Percentiles rank a stretch among this genome's conserved stretches.
Conservation (phyloP, 2,888 invertebrate species). For the Drymonia ruficornis region DNA sequence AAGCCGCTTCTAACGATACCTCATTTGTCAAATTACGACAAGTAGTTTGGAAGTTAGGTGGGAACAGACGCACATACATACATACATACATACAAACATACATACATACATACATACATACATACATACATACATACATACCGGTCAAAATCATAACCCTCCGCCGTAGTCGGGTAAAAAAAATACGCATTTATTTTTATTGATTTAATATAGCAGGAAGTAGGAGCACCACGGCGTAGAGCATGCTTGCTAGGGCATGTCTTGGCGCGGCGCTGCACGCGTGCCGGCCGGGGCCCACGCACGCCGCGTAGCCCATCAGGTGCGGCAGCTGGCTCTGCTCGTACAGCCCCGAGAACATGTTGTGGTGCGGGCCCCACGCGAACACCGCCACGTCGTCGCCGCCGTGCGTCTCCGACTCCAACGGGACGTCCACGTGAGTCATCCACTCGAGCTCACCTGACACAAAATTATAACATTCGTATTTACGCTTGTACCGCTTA, state of each 20-base stretch:
- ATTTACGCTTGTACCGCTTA: no score
- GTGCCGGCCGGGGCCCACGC: constrained; percentile 85
- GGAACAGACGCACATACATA: no score
- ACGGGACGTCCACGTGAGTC: constrained; percentile 79
- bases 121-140: no score
- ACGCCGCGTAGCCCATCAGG: constrained; percentile 89
- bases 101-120: no score
- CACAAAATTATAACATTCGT: neutral
- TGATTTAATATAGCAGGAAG: neutral
- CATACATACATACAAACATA: no score
- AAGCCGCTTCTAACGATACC: no score
- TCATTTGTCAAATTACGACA: no score
- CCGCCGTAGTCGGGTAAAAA: no score
- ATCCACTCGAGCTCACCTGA: constrained; percentile 46
- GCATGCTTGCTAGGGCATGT: neutral
- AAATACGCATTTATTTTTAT: no score
- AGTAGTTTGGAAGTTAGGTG: no score
- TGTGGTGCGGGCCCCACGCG: constrained; percentile 88
- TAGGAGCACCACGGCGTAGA: neutral
- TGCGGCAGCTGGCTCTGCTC: constrained; percentile 92
- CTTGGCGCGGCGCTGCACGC: constrained; percentile 50
- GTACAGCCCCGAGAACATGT: constrained; percentile 89
- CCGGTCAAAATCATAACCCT: no score
- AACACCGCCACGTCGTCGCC: constrained; percentile 91
- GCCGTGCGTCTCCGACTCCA: constrained; percentile 87